Base-by-base conservation (phyloP, 2,888 invertebrate species). In the Limnephilus rhombicus region DNA sequence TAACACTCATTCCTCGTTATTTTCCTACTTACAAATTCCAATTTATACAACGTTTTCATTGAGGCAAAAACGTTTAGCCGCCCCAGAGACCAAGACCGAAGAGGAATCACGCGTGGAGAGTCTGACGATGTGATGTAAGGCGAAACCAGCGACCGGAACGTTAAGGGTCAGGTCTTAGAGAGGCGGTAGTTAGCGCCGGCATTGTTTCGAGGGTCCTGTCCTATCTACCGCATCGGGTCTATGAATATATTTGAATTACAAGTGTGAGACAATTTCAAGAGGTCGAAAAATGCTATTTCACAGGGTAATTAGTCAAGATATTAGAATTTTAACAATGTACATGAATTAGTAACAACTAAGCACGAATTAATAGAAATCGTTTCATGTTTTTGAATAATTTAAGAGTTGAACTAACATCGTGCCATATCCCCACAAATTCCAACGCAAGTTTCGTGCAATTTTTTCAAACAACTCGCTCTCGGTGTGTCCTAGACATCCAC, bases 51-150 rank as follows among this genome's bases (percentile, higher is more conserved):
- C 68, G n/a, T 68, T 68, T 68, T 68, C 5, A 68, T 68, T n/a
- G 68, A 82, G 34, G 18, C 5, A 82, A 34, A 82, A 82, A 34
- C 82, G 18, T 34, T 82, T 82, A 34, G 34, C 13, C 82, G 31
- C 82, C 82, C 31, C 29, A 82, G 49, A 13, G 15, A 15, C 49
- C 49, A 49, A 68, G 53, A 7, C 53, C 1, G 2, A 29, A 34
- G 41, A 85, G 87, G 88, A 88, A 68, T 88, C 88, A 88, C 88
- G 88, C 88, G 88, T 88, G 88, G 53, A 34, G 88, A 88, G 68
- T 68, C 88, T 68, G 15, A 68, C 13, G 86, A 86, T 41, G 29
- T 41, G 49, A 49, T 31, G 88, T 34, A 68, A 88, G 88, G 31
- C 18, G 80, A 37, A 53, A 88, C 34, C 88, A 37, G 53, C 15